Base-by-base conservation (phyloP, 1,140 invertebrate genomes). In the Paracyclopina nana region DNA sequence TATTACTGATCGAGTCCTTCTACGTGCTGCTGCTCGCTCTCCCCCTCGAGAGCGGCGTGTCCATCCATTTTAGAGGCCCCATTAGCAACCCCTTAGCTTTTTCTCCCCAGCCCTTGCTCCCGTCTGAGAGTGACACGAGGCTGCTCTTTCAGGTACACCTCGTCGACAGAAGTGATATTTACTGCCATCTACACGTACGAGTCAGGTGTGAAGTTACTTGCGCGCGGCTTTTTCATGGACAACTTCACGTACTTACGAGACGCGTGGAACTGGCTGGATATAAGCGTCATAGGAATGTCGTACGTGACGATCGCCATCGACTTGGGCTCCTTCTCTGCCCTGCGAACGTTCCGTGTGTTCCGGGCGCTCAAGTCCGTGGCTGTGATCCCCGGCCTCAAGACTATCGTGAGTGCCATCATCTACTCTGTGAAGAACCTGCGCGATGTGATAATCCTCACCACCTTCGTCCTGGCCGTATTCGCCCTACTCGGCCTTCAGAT, bases 371-470 rank as follows among this genome's bases (percentile, higher is more conserved):
- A 38, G 20, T 44, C 46, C 20, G 46, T 51, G n/a, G 40, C 38
- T 46, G 34, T 59, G 45, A 57, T 65, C 65, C 25, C 65, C 91
- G 90, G 88, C 72, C 76, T 95, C 72, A 95, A 95, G 75, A 96
- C 90, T 62, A 95, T 96, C 71, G 90, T 96, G 61, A 87, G 88
- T 67, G 90, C 90, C 72, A 87, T 96, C 65, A 88, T 96, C 72
- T 88, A 94, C 72, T 94, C 90, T 57, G 88, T 95, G 65, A 91
- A 92, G 73, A 91, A 94, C 76, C 80, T 96, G 61, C 77, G 90
- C 62, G 91, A 96, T 79, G 90, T 95, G 71, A 91, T 92, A 72
- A 94, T 96, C 71, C 76, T 96, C 69, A 94, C 88, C 60, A 84
- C 92, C 75, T 96, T 96, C 73, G 88, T 88, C 57, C 74, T 96